Evolutionary conservation across 2,888 invertebrate species (phyloP).

Genomic region (Dendrolimus houi): DNA sequence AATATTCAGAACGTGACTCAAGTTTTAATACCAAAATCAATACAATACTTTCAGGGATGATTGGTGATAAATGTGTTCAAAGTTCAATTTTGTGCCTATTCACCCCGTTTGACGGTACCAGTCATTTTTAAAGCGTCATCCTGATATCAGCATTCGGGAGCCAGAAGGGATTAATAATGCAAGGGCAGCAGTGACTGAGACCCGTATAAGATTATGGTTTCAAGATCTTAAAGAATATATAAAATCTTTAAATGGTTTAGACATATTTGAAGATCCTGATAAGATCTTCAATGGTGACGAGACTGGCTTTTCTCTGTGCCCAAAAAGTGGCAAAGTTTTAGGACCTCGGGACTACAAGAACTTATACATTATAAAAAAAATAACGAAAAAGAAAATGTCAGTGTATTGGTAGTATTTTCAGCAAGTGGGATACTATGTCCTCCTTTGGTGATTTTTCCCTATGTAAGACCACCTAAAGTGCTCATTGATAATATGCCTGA

Average conservation of each 20-base stretch:
- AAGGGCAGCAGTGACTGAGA: conserved; percentile 3
- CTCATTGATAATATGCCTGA: conserved; percentile 17
- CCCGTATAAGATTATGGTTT: conserved; percentile 7
- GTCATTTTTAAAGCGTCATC: conserved; percentile 2
- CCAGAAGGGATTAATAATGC: conserved; percentile 3
- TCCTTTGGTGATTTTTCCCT: conserved; percentile 21
- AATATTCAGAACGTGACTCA: neutral
- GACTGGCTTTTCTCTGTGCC: conserved; percentile 18
- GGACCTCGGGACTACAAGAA: conserved; percentile 21
- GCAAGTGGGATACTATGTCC: conserved; percentile 18
- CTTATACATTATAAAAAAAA: conserved; percentile 16
- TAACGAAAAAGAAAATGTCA: conserved; percentile 21
- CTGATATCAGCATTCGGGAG: neutral
- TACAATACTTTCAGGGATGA: neutral
- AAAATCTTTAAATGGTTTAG: conserved; percentile 3
- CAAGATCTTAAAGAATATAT: conserved; percentile 6
- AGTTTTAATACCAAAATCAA: neutral
- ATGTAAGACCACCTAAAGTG: too few relatives aligned
- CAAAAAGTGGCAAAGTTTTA: conserved; percentile 20
- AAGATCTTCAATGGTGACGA: conserved; percentile 17
- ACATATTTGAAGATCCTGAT: conserved; percentile 8
- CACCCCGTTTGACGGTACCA: neutral
- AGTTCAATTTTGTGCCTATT: neutral
- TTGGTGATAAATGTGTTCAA: neutral
- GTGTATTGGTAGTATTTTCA: conserved; percentile 17